These are phyloP conservation scores for Catharus minimus DNA, from an alignment of 2,113 vertebrate species.

Conservation along the genomic window DNA sequence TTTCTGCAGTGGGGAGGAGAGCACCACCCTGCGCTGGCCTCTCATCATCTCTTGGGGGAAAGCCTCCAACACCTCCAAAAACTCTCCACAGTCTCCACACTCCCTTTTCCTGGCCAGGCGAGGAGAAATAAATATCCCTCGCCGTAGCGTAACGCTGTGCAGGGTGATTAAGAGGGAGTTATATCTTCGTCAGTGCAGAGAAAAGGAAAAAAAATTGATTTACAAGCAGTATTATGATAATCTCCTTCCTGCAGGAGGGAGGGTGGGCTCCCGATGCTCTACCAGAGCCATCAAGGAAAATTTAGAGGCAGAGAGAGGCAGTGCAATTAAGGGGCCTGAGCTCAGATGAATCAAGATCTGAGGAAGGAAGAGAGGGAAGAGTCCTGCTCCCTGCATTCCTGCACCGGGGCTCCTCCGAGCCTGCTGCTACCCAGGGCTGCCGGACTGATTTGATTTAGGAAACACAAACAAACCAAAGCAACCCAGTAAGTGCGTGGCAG, in stretches of 20 bases:
- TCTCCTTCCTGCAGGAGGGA: conserved; percentile 63
- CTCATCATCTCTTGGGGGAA: background rate
- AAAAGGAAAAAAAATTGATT: conserved; percentile 67
- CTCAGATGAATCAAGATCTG: conserved; percentile 45
- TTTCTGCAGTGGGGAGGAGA: background rate
- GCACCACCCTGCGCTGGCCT: background rate
- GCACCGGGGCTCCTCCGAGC: background rate
- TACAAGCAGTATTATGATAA: conserved; percentile 72
- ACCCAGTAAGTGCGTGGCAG: background rate
- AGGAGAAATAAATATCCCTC: background rate
- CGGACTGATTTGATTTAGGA: conserved; percentile 1
- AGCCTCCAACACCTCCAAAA: background rate
- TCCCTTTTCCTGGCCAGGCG: background rate
- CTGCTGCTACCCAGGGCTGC: background rate
- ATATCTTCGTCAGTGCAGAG: conserved; percentile 64
- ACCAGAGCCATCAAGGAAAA: conserved; percentile 51
- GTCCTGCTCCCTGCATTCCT: background rate
- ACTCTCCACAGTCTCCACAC: background rate
- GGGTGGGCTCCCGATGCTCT: conserved; percentile 34
- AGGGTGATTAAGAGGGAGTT: conserved; percentile 74
- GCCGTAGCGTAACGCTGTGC: background rate
- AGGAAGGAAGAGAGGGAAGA: conserved; percentile 11
- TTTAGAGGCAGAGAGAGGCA: conserved; percentile 6
- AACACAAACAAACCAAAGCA: background rate
- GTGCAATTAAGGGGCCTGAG: conserved; percentile 55